These are phyloP conservation scores for Acanthoscelides obtectus DNA, from an alignment of 2,888 invertebrate species.

Conservation along the genomic window DNA sequence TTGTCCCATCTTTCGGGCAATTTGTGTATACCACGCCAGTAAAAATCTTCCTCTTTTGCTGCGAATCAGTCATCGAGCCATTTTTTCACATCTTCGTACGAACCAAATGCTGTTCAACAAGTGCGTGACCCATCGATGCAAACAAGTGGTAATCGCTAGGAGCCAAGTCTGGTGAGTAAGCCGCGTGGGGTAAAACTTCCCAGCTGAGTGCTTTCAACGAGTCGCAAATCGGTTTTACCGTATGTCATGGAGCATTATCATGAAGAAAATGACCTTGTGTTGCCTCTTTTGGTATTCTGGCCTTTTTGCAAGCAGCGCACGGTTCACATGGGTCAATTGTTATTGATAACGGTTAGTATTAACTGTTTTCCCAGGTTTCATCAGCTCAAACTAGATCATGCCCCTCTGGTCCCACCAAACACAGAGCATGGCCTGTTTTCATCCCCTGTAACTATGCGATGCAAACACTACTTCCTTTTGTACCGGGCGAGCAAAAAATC, in stretches of 20 bases:
- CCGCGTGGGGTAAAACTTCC: slow-evolving; percentile 16
- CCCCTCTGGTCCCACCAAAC: too few relatives aligned
- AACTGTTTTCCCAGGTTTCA: too few relatives aligned
- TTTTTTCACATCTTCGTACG: too few relatives aligned
- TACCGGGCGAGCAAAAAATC: slow-evolving; percentile 6
- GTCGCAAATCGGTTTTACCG: too few relatives aligned
- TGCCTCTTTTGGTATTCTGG: slow-evolving; percentile 15
- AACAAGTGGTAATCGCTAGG: slow-evolving; percentile 19
- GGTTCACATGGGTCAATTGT: slow-evolving; percentile 7
- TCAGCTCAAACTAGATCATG: slow-evolving; percentile 11
- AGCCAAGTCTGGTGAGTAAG: slow-evolving; percentile 24
- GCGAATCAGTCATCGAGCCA: too few relatives aligned
- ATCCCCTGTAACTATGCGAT: slow-evolving; percentile 10
- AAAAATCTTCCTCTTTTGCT: too few relatives aligned
- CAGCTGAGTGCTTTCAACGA: slow-evolving; percentile 16
- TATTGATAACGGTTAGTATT: slow-evolving; percentile 7
- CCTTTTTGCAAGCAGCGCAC: slow-evolving; percentile 8
- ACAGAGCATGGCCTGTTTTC: too few relatives aligned
- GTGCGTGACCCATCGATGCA: slow-evolving; percentile 9
- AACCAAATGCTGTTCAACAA: slow-evolving; percentile 16
- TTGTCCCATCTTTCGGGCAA: too few relatives aligned
- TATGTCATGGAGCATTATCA: too few relatives aligned
- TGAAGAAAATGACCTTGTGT: too few relatives aligned
- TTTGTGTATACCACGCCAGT: too few relatives aligned
- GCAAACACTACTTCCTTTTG: slow-evolving; percentile 7